Evolutionary conservation across 2,797 vertebrate genomes (phyloP).

Genomic region (Yasuhikotakia modesta): DNA sequence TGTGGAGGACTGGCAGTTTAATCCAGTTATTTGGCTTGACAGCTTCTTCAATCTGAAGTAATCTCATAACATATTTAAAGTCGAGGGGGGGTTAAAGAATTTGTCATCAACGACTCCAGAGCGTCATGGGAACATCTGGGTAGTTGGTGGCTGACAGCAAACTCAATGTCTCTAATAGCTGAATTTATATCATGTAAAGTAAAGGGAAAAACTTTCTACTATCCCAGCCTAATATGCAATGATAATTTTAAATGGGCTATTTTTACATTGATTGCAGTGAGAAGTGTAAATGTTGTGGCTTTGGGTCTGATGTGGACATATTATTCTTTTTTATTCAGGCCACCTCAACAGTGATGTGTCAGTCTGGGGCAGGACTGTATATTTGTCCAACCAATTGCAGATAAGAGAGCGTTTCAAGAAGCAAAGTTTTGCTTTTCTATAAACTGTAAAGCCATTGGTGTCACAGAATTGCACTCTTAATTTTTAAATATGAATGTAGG

Average conservation of each 20-base stretch:
- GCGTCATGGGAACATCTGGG: neutral
- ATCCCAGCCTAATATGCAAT: neutral
- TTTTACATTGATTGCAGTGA: neutral
- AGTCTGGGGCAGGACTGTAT: neutral
- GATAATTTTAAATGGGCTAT: neutral
- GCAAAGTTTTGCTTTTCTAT: neutral
- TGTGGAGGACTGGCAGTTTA: conserved; percentile 1
- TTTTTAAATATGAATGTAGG: neutral
- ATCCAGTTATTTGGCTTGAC: conserved; percentile 22
- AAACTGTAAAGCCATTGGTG: neutral
- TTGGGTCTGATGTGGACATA: no score
- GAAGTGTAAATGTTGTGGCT: no score
- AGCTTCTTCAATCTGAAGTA: neutral
- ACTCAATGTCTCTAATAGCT: neutral
- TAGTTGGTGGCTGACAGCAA: conserved; percentile 5
- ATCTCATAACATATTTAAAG: conserved; percentile 15
- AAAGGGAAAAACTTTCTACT: neutral
- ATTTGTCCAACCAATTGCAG: neutral
- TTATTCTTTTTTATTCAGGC: neutral
- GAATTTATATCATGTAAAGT: neutral
- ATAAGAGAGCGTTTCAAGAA: no score
- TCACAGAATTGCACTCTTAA: neutral
- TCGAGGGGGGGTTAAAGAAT: neutral
- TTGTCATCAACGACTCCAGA: neutral
- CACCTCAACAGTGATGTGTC: neutral